Evolutionary conservation across 2,113 vertebrate genomes (phyloP), one percentile per base, ranked within the genome.

Genomic region (Lucifuga dentata): DNA sequence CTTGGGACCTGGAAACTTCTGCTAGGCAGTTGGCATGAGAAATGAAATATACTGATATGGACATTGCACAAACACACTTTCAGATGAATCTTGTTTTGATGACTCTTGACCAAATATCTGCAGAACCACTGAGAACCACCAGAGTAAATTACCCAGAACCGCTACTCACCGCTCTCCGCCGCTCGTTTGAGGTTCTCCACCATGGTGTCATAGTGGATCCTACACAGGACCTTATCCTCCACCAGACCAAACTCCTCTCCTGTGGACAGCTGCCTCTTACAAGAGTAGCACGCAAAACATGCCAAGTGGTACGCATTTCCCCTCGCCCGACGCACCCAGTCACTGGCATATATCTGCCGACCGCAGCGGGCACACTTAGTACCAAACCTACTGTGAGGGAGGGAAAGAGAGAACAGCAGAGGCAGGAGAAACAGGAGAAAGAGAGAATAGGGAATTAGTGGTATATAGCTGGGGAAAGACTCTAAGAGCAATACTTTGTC

Each of bases 151-250:
- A 23, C 17, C 26, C 53, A 55, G 38, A 76, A 11, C 20, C 33
- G 3, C 40, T 7, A 64, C 93, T 20, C 93, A 98, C 97, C 98
- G 5, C 95, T 98, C 89, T 98, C 97, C 0, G 97, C 96, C 0
- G 97, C 97, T 11, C 97, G 89, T 83, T 97, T 97, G 77, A 99
- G 96, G 92, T 97, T 98, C 90, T 99, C 98, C 52, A 99, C 95
- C 95, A 98, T 98, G 86, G 97, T 97, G 92, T 98, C 96, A 0
- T 99, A 99, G 89, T 99, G 98, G 78, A 97, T 98, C 84, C 97
- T 92, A 76, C 98, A 99, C 43, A 99, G 93, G 70, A 99, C 97
- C 89, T 97, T 98, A 80, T 99, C 98, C 88, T 98, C 97, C 67
- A 99, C 96, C 89, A 99, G 73, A 16, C 97, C 98, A 5, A 99